Base-by-base conservation (phyloP, 1,140 invertebrate species). In the Argopecten irradians region DNA sequence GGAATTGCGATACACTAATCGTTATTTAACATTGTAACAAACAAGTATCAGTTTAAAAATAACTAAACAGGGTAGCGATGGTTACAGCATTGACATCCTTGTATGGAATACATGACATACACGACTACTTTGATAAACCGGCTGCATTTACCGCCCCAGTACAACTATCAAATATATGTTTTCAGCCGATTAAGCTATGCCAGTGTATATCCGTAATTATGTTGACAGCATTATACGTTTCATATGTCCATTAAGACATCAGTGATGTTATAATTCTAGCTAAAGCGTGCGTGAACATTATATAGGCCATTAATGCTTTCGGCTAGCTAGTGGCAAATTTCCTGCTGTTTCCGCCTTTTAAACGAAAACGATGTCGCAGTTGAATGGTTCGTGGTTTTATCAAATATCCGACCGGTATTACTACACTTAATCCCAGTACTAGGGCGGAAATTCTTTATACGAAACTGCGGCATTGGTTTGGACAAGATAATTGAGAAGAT, bases 311-410 rank as follows among this genome's bases (percentile, higher is more conserved):
- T 71, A 7, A n/a, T 16, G 55, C 8, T 16, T 16, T 71, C 55
- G 55, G 7, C 14, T n/a, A 71, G 55, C 55, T 71, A 71, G 55
- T 71, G 55, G 55, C 55, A 71, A 71, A 71, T 71, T 71, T 71
- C 55, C 55, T n/a, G 55, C n/a, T 71, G 55, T 71, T 71, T 71
- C 55, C 55, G 55, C 55, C 55, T 71, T 71, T 28, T 71, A 71
- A 71, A 71, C 55, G 55, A 71, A 71, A 71, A 28, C 55, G 55
- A 71, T 71, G 55, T 71, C 22, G 55, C 55, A 71, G 55, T 71
- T 71, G 22, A 71, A 71, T 28, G 55, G 55, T 71, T 71, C 55
- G 1, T 28, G 55, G 55, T 71, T 71, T 71, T 71, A 71, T 71
- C 55, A 71, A 71, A 71, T 71, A 71, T 71, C 55, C 55, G 55